Base-by-base conservation (phyloP, 2,888 invertebrate species). In the Rosalia funebris region DNA sequence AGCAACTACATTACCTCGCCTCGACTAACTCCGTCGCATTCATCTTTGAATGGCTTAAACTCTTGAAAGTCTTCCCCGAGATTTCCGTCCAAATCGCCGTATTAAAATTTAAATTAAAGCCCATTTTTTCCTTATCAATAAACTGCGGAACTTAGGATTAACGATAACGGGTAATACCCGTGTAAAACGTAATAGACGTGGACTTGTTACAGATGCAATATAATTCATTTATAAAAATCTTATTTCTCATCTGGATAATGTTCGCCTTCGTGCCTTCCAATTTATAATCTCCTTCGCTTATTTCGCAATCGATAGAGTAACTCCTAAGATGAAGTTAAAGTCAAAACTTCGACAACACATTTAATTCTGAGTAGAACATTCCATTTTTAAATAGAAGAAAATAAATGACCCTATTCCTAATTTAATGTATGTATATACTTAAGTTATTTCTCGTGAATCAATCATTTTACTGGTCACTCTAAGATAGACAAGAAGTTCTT, bases 161-260 rank as follows among this genome's bases (percentile, higher is more conserved):
- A 31, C 11, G 37, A 41, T 17, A 41, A 41, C 41, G 17, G 17
- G 16, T 11, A 17, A 41, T 11, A n/a, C 17, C n/a, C 19, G 9
- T 41, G 41, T 16, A 41, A 41, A n/a, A n/a, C 17, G n/a, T n/a
- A 41, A 41, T 10, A n/a, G 17, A 41, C 41, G 41, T 41, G 41
- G 17, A 16, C 17, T 41, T 17, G n/a, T 16, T 41, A 41, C 41
- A 17, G 41, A 41, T 41, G 11, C 36, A 36, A 5, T 7, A 3
- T 25, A 36, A 48, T 36, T 11, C 48, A 48, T 48, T 48, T 48
- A 48, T 48, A 36, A n/a, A n/a, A 48, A 36, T 48, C 48, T 36
- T 36, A 48, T 48, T 48, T 19, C 17, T 45, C 25, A 31, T 31
- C 41, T 41, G 41, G 17, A 41, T 41, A 41, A 45, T 25, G 36